Conservation (phyloP, 2,113 vertebrate species). For the Thymallus thymallus region DNA sequence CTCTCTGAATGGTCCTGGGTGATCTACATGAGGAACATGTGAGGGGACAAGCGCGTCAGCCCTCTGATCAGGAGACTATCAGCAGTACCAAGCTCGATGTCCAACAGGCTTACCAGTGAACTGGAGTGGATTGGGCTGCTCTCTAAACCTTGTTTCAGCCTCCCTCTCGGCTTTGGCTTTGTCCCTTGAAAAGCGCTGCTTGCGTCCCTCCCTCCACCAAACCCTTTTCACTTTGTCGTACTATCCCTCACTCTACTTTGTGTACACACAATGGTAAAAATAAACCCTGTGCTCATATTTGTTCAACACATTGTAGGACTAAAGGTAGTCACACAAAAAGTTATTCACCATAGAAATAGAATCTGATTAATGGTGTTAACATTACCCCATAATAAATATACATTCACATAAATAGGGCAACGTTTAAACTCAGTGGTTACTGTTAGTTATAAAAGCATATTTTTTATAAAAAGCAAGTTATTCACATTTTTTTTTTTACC, state of each 20-base stretch:
- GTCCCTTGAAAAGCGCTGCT: conserved; percentile 35
- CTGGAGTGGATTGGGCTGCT: conserved; percentile 62
- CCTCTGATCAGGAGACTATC: conserved; percentile 70
- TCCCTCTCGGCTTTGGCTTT: conserved; percentile 42
- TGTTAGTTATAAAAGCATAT: conserved; percentile 9
- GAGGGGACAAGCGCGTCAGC: conserved; percentile 82
- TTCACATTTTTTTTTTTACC: conserved; percentile 23
- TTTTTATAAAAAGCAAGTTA: not conserved
- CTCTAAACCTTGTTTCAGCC: conserved; percentile 65
- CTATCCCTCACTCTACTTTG: conserved; percentile 61
- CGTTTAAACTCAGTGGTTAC: not conserved
- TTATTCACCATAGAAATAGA: conserved; percentile 6
- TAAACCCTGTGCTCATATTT: conserved; percentile 73
- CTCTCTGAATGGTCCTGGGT: conserved; percentile 81
- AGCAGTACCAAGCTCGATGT: conserved; percentile 76
- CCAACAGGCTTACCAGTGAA: conserved; percentile 77
- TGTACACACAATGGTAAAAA: conserved; percentile 68
- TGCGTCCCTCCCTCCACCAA: not conserved
- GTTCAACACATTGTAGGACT: conserved; percentile 52
- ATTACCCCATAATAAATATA: not conserved
- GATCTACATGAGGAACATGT: conserved; percentile 84
- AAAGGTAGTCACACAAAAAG: conserved; percentile 27
- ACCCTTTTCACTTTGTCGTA: conserved; percentile 47
- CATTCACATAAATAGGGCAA: not conserved
- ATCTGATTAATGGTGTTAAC: too few relatives aligned